phyloP scores from a whole-genome alignment of 2,113 vertebrate species.

The Tringa solitaria region DNA sequence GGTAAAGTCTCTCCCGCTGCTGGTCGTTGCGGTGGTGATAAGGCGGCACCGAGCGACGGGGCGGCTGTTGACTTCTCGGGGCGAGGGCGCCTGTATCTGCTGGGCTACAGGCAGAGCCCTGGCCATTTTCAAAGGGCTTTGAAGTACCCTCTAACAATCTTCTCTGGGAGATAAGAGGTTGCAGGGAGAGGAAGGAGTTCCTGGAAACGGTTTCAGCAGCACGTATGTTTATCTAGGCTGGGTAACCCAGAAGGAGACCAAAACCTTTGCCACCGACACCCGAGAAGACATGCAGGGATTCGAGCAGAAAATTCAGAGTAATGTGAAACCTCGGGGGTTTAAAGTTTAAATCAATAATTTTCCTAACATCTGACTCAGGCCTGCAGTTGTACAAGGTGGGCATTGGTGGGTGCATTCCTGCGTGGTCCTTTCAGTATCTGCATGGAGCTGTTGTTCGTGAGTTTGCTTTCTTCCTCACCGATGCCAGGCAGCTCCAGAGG shows the following conservation, averaged over 20 bases:
- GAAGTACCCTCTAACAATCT: slow-evolving; percentile 61
- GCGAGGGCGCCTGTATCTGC: neutral
- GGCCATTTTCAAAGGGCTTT: slow-evolving; percentile 68
- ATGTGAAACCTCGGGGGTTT: neutral
- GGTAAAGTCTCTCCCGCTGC: neutral
- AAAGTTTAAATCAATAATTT: neutral
- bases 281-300: neutral
- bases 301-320: slow-evolving; percentile 14
- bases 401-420: neutral
- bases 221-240: slow-evolving; percentile 34
- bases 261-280: neutral
- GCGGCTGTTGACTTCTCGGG: neutral
- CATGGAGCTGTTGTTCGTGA: neutral
- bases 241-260: slow-evolving; percentile 21
- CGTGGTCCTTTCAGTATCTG: neutral
- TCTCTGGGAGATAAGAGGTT: slow-evolving; percentile 55
- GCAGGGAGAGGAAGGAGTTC: slow-evolving; percentile 44
- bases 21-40: neutral
- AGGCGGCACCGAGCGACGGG: neutral
- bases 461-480: neutral
- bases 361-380: neutral
- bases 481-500: neutral
- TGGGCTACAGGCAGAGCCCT: slow-evolving; percentile 41
- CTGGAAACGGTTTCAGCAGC: slow-evolving; percentile 47
- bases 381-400: neutral